Base-by-base conservation (phyloP, 1,140 invertebrate species). In the Hesperophylax magnus region DNA sequence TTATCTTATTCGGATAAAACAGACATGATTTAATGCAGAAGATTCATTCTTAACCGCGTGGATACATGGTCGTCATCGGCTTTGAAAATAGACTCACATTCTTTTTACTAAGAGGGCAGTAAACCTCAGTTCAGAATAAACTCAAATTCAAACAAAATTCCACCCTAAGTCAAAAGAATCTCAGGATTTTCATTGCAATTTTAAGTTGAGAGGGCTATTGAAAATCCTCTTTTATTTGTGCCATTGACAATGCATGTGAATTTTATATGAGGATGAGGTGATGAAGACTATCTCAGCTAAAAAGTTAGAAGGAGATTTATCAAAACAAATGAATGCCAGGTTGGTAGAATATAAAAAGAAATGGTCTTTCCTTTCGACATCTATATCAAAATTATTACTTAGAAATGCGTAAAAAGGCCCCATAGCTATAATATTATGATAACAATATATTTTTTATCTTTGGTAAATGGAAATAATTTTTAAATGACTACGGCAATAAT, bases 51-150 rank as follows among this genome's bases (percentile, higher is more conserved):
- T 67, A 80, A 76, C 72, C 67, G 31, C 20, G 47, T 77, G 72
- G 71, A 82, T 82, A 80, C 83, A 84, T 84, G 65, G 83, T 65
- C 77, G 71, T 84, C 83, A 84, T 84, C 83, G 78, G 80, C 81
- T 76, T 76, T 80, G 77, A 76, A 84, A 84, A 84, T 84, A 81
- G 80, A 80, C 83, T 81, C 75, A 79, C 74, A 84, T 84, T 77
- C 67, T 77, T 84, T 81, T 74, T 82, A 52, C 76, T 7, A 52
- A 77, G 60, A 77, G 58, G 69, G 60, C 79, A 58, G 31, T 81
- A 83, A 81, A 83, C 76, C 76, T 53, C 18, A 52, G 69, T 52
- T 18, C 8, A 3, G 58, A 22, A 61, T 22, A 61, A 24, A 61
- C 20, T 24, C 58, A 24, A 0, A 17, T 14, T 9, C 39, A 47